phyloP scores from a whole-genome alignment of 1,140 invertebrate species.

The Vollenhovia emeryi region DNA sequence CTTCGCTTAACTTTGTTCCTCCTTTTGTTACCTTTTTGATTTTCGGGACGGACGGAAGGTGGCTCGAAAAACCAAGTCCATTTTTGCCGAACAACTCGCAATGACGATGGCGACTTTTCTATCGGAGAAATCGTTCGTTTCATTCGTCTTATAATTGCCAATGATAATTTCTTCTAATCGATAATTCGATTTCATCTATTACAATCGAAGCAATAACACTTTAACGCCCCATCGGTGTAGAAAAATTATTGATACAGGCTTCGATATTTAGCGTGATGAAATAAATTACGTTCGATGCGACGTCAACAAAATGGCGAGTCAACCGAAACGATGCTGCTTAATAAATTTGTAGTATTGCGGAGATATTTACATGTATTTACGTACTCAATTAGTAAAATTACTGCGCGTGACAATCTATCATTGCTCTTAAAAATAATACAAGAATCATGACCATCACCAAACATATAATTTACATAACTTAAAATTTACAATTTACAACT shows the following conservation, averaged over 20 bases:
- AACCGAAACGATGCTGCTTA: not conserved
- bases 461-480: conserved; percentile 10
- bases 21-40: conserved; percentile 67
- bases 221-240: not conserved
- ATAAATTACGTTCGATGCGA: not conserved
- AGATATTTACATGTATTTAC: conserved; percentile 21
- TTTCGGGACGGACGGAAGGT: conserved; percentile 76
- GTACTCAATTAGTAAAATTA: conserved; percentile 5
- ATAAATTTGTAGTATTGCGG: conserved; percentile 13
- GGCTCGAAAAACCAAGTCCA: conserved; percentile 65
- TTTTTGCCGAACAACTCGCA: conserved; percentile 51
- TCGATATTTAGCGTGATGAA: not conserved
- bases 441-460: conserved; percentile 18
- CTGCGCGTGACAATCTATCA: not conserved
- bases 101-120: conserved; percentile 9
- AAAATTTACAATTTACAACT: conserved; percentile 14
- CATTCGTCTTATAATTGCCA: not conserved
- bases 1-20: conserved; percentile 40
- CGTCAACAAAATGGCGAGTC: not conserved
- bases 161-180: not conserved
- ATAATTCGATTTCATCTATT: not conserved
- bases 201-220: conserved; percentile 35
- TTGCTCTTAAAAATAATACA: conserved; percentile 21
- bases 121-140: not conserved
- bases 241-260: conserved; percentile 5